These are phyloP conservation scores for Amazona ochrocephala DNA, from an alignment of 2,797 vertebrate species.

Conservation along the genomic window DNA sequence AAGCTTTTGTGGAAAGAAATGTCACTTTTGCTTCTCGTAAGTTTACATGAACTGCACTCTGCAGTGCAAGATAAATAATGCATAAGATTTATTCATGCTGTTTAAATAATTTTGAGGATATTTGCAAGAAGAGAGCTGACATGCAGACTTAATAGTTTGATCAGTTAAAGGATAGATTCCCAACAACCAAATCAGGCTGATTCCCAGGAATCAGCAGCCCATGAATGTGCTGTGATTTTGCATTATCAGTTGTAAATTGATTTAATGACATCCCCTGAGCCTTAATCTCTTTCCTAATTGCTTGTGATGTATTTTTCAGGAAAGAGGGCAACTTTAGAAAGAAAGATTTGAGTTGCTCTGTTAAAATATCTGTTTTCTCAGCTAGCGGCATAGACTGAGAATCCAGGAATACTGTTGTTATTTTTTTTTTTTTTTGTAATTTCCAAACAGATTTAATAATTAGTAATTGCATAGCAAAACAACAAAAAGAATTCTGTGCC, in stretches of 20 bases:
- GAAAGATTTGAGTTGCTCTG: not conserved
- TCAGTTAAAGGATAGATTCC: not conserved
- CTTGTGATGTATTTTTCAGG: not conserved
- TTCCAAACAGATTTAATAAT: not conserved
- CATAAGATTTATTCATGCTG: not conserved
- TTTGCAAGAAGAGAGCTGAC: not conserved
- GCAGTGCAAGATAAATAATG: slow-evolving; percentile 3
- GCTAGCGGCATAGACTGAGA: not conserved
- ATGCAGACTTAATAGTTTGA: not conserved
- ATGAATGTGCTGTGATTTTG: not conserved
- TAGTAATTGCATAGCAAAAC: not conserved
- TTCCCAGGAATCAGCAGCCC: not conserved
- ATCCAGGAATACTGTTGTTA: not conserved
- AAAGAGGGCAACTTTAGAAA: not conserved
- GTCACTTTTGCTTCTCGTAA: not conserved
- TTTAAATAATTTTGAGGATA: not conserved
- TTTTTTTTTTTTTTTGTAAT: not conserved
- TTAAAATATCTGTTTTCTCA: not conserved
- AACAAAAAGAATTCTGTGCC: not conserved
- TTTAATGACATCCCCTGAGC: not conserved
- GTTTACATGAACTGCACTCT: not conserved
- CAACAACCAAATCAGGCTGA: not conserved
- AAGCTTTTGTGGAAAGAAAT: not conserved
- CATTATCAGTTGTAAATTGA: not conserved
- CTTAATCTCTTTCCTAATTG: slow-evolving; percentile 2